Evolutionary conservation across 2,797 vertebrate species (phyloP), one percentile per base, ranked within the genome.

Genomic region (Discoglossus pictus): DNA sequence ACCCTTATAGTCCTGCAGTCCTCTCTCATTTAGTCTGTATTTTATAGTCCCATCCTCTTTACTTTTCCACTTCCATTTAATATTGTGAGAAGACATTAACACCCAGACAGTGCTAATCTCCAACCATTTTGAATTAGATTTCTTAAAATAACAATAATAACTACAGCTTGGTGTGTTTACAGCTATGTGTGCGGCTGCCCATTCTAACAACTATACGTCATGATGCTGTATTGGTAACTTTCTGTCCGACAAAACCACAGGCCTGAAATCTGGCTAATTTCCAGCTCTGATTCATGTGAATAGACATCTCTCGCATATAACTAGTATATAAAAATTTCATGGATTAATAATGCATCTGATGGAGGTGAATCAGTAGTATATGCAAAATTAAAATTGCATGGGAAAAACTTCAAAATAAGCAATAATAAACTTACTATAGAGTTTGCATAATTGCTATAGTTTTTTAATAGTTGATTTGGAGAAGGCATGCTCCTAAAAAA

Each of bases 101-200:
- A 48, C 56, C 40, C 35, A 42, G 55, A 60, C 60, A 51, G 38
- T 44, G 2, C 11, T 61, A 53, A 68, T 68, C 47, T 60, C 20
- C 20, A 2, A 6, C 36, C 15, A 10, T n/a, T n/a, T 11, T 21
- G 55, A 35, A 42, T 43, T n/a, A 31, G 10, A 20, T 64, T 48
- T 24, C 16, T 39, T 24, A 31, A 31, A 31, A 31, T 31, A 31
- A 31, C 27, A 31, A 31, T 31, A 8, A 31, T 4, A 8, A 43
- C 51, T 24, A 16, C 47, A n/a, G 38, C 24, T 46, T 40, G 24
- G 6, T 5, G 18, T 54, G 48, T 61, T 61, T 61, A 44, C 46
- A n/a, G 56, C 51, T 9, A 12, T 68, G 17, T 44, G 27, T 56
- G 23, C 21, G n/a, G 7, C 40, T 53, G 56, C 38, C 55, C 47